Conservation (phyloP, 2,888 invertebrate species). For the Sympetrum striolatum region DNA sequence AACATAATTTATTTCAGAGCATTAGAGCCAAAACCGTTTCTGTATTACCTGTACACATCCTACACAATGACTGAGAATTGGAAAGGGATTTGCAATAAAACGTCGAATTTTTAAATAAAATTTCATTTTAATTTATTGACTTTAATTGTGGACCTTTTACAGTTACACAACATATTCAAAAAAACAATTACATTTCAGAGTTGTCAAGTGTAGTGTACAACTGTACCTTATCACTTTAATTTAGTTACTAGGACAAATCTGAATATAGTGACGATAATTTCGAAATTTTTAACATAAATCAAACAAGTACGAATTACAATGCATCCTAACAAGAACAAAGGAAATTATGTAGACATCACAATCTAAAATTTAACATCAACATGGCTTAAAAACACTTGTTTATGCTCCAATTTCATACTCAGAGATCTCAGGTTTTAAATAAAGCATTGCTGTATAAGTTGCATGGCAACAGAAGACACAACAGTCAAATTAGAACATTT, state of each 20-base stretch:
- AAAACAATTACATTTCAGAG: conserved; percentile 13
- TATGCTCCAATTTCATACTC: conserved; percentile 26
- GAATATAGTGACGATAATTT: conserved; percentile 34
- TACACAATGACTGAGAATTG: not conserved
- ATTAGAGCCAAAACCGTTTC: too few relatives aligned
- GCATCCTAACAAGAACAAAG: conserved; percentile 27
- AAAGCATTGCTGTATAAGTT: conserved; percentile 23
- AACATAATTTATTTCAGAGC: too few relatives aligned
- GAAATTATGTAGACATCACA: conserved; percentile 25
- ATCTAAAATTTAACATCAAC: conserved; percentile 36
- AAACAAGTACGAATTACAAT: conserved; percentile 9
- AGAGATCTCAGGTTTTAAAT: conserved; percentile 15
- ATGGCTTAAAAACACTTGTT: conserved; percentile 26
- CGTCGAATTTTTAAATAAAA: conserved; percentile 4
- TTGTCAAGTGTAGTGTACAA: conserved; percentile 19
- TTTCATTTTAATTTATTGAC: conserved; percentile 15
- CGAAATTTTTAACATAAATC: conserved; percentile 13
- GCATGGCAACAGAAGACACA: conserved; percentile 23
- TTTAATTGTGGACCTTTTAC: conserved; percentile 39
- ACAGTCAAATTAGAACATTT: conserved; percentile 27
- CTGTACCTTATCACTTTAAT: not conserved
- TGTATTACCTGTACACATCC: too few relatives aligned
- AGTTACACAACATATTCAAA: conserved; percentile 23
- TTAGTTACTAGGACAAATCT: conserved; percentile 29
- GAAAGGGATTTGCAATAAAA: not conserved